phyloP scores from a whole-genome alignment of 2,888 invertebrate genomes.

The Melieria picta region DNA sequence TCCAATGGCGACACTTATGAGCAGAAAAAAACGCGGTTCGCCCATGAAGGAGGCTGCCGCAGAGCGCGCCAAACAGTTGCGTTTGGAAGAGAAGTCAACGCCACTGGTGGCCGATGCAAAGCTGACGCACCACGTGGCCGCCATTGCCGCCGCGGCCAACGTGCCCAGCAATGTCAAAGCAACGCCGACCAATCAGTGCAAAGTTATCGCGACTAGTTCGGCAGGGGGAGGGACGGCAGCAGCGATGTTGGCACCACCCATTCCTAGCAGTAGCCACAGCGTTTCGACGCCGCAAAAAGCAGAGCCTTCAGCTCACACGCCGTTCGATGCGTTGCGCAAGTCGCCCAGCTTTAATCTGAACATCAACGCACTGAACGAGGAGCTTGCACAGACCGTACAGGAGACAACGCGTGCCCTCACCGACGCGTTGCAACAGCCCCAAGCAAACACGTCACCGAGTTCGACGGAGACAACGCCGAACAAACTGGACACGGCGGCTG shows the following conservation, averaged over 20 bases:
- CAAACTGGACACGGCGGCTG: conserved; percentile 19
- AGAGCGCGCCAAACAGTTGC: conserved; percentile 54
- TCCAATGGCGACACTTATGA: conserved; percentile 42
- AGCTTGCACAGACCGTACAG: conserved; percentile 62
- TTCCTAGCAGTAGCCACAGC: conserved; percentile 32
- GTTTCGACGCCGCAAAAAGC: conserved; percentile 40
- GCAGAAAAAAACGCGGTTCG: conserved; percentile 58
- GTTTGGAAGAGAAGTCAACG: conserved; percentile 46
- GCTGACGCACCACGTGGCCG: conserved; percentile 35
- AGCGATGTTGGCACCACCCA: conserved; percentile 35
- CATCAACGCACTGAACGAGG: conserved; percentile 61
- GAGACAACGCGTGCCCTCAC: conserved; percentile 60
- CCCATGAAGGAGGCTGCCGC: conserved; percentile 56
- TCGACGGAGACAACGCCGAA: conserved; percentile 33
- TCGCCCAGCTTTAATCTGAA: conserved; percentile 65
- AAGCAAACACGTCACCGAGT: conserved; percentile 3
- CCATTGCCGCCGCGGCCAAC: conserved; percentile 28
- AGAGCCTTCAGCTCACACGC: conserved; percentile 44
- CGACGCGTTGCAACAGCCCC: conserved; percentile 51
- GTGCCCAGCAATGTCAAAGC: conserved; percentile 23
- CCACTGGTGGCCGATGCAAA: conserved; percentile 44
- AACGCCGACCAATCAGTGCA: conserved; percentile 25
- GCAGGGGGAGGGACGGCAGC: conserved; percentile 4
- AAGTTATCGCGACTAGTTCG: conserved; percentile 13
- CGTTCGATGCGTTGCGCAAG: conserved; percentile 66